phyloP scores from a whole-genome alignment of 2,888 invertebrate genomes.

The Molanna angustata region DNA sequence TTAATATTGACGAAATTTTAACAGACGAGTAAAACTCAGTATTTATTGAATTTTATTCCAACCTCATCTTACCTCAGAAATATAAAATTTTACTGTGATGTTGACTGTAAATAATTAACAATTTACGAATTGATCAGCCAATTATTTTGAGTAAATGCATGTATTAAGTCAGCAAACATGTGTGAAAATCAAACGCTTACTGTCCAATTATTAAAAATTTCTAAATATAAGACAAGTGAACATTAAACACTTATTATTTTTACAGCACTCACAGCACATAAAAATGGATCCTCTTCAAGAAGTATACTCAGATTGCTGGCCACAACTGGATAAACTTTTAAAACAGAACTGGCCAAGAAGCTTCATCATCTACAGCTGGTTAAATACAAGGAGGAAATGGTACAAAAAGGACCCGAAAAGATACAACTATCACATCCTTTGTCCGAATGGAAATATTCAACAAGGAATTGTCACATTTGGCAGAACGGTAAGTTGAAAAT shows the following conservation, averaged over 20 bases:
- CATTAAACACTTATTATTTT: background rate
- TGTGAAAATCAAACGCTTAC: no score
- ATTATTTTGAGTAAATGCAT: no score
- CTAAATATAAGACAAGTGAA: no score
- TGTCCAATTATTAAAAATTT: no score
- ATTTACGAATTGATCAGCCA: no score
- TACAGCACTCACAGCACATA: background rate
- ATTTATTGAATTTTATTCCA: no score
- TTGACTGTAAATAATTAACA: no score
- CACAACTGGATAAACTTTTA: constrained; percentile 6
- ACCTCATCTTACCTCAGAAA: no score
- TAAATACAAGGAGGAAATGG: constrained; percentile 43
- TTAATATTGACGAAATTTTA: no score
- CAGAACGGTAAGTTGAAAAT: constrained; percentile 41
- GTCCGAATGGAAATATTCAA: constrained; percentile 43
- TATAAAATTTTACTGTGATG: no score
- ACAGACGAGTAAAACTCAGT: no score
- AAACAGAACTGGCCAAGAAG: constrained; percentile 39
- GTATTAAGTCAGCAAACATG: no score
- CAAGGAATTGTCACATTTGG: constrained; percentile 44
- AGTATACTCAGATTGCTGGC: constrained; percentile 16
- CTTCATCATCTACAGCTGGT: constrained; percentile 40
- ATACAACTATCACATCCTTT: constrained; percentile 42
- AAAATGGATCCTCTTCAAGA: constrained; percentile 21
- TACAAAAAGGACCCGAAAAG: constrained; percentile 37